These are phyloP conservation scores for Ammodytes marinus DNA, from an alignment of 2,113 vertebrate species.

Conservation along the genomic window DNA sequence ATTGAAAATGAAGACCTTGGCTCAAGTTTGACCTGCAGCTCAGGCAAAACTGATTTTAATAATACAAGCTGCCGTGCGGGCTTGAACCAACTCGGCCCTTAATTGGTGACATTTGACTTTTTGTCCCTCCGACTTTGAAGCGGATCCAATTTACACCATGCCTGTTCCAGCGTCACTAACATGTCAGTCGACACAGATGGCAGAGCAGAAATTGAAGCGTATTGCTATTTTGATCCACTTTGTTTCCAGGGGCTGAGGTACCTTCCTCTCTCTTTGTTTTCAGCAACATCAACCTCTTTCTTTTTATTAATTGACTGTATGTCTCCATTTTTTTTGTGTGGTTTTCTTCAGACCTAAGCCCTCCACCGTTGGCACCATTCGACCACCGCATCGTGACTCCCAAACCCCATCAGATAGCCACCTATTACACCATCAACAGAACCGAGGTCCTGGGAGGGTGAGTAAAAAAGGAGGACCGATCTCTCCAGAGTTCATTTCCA, in stretches of 20 bases:
- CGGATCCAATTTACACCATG: slow-evolving; percentile 53
- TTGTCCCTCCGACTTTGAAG: slow-evolving; percentile 34
- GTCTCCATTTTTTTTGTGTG: not conserved
- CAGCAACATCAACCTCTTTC: not conserved
- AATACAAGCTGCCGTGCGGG: not conserved
- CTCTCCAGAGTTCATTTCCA: slow-evolving; percentile 48
- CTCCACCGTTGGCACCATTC: slow-evolving; percentile 91
- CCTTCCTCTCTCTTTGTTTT: slow-evolving; percentile 3
- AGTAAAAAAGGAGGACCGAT: slow-evolving; percentile 62
- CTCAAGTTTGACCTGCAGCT: not conserved
- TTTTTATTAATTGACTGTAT: not conserved
- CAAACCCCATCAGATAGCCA: slow-evolving; percentile 88
- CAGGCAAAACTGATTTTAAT: not conserved
- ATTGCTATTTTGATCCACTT: slow-evolving; percentile 70
- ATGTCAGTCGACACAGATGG: slow-evolving; percentile 55
- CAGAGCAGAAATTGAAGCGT: slow-evolving; percentile 58
- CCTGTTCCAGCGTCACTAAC: slow-evolving; percentile 37
- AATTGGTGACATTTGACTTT: slow-evolving; percentile 55
- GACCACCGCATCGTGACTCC: slow-evolving; percentile 93
- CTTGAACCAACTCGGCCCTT: not conserved
- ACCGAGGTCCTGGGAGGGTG: slow-evolving; percentile 95
- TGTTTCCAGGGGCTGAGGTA: slow-evolving; percentile 47
- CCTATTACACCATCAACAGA: slow-evolving; percentile 90
- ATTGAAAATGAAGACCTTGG: not conserved
- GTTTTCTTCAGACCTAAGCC: slow-evolving; percentile 82